Evolutionary conservation across 2,113 vertebrate genomes (phyloP), one percentile per base, ranked within the genome.

Genomic region (Petrocephalus zakoni): DNA sequence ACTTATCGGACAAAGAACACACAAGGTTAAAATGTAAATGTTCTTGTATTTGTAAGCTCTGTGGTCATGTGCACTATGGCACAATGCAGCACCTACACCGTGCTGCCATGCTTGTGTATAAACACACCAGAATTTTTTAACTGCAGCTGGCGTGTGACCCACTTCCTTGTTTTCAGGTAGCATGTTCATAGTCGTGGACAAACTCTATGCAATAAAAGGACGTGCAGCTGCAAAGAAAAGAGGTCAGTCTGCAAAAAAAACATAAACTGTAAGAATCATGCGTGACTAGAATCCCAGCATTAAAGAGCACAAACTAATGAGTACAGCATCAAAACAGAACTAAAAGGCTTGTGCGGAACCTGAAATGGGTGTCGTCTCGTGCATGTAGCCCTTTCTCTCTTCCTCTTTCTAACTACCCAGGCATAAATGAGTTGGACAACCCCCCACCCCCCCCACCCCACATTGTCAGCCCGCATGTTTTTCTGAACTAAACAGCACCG

Each of bases 401-500:
- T 78, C 72, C 72, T 19, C 72, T 78, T 78, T 78, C 17, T 37
- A 78, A 42, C 72, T 19, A 17, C 34, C 34, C 34, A 78, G 72
- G 72, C 72, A 42, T 37, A 78, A 42, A 42, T 10, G 5, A 42
- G 29, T 19, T 42, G 34, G 72, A 7, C 13, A 19, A 8, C 82
- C 37, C 37, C 9, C 42, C 1, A 58, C 10, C 42, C 58, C 86
- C 11, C 58, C 86, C 11, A 0, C 29, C 86, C 47, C 61, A 68
- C 37, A 58, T 15, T 34, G 34, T n/a, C 64, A 37, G 22, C 29
- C 87, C 0, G 42, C 55, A 25, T 25, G 46, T 7, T 87, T 68
- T 68, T 87, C 42, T 68, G 56, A 25, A 11, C 87, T 87, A 51
- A 86, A 89, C 88, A 89, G 83, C 88, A 86, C 4, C 46, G 52